Base-by-base conservation (phyloP, 1,140 invertebrate species). In the Chelonus insularis region DNA sequence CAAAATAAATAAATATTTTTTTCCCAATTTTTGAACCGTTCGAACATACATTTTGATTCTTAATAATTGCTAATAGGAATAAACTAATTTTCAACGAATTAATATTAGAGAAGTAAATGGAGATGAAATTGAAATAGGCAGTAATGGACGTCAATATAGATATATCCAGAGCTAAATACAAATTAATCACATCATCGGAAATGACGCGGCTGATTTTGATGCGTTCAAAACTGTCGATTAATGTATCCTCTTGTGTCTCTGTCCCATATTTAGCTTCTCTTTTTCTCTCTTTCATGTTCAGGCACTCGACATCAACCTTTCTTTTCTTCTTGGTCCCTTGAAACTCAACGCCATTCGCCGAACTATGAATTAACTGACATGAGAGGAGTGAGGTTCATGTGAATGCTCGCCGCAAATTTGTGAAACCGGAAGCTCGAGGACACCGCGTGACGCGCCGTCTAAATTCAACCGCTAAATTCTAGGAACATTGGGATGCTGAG, bases 111-210 rank as follows among this genome's bases (percentile, higher is more conserved):
- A 7, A n/a, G 23, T 14, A 39, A 39, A 12, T 14, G 1, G 11
- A 9, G 21, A 45, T 5, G 7, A 20, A 29, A 29, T 23, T 4
- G 16, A 12, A 12, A 32, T 52, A 4, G 9, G 4, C 1, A 7
- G 25, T 16, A 16, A 14, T n/a, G 12, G 1, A 14, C 32, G n/a
- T 23, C 34, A 23, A 18, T 34, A n/a, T 34, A 6, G 29, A 21
- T n/a, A n/a, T n/a, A n/a, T n/a, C n/a, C n/a, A n/a, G n/a, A n/a
- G n/a, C 6, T 8, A 37, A 55, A 55, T 11, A 14, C 18, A 41
- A 47, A 60, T 54, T 54, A 60, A 60, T 54, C 48, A 16, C 36
- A 50, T 43, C 25, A 39, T 54, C 50, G 50, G 58, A 60, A 41
- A 60, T 60, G 23, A 60, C 58, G 25, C 9, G 25, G 54, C 16